A percentile compares a stretch with the other conserved stretches of the same genome.
phyloP scores from a whole-genome alignment of 2,113 vertebrate species.

The Megaceryle torquata region DNA sequence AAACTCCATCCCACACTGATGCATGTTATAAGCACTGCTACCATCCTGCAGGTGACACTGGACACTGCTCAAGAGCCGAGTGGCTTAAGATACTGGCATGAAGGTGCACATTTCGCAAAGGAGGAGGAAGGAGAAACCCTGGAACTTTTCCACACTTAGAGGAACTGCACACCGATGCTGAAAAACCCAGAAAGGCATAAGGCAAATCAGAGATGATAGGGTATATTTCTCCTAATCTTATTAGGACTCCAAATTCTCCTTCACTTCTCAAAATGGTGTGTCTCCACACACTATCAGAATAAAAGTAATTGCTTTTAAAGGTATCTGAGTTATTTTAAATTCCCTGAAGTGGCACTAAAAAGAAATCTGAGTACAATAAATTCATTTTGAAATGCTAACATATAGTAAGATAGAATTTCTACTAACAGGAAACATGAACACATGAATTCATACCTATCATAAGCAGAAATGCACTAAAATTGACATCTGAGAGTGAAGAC shows the following conservation, averaged over 20 bases:
- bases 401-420: neutral
- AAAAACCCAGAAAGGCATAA: neutral
- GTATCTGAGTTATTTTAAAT: neutral
- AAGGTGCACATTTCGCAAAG: neutral
- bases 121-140: neutral
- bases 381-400: neutral
- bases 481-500: neutral
- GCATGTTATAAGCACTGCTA: accelerated
- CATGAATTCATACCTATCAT: neutral
- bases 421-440: neutral
- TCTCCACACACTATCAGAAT: neutral
- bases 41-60: neutral
- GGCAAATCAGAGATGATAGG: neutral
- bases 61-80: neutral
- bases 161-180: neutral
- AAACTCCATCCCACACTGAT: neutral
- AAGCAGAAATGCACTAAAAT: neutral
- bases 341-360: neutral
- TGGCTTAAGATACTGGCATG: neutral
- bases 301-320: neutral
- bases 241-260: neutral
- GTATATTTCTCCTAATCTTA: neutral
- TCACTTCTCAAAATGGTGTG: neutral
- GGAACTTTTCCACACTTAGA: neutral
- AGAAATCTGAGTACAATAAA: neutral